These are phyloP conservation scores for Chironomus riparius DNA, from an alignment of 2,888 invertebrate species.

Conservation along the genomic window DNA sequence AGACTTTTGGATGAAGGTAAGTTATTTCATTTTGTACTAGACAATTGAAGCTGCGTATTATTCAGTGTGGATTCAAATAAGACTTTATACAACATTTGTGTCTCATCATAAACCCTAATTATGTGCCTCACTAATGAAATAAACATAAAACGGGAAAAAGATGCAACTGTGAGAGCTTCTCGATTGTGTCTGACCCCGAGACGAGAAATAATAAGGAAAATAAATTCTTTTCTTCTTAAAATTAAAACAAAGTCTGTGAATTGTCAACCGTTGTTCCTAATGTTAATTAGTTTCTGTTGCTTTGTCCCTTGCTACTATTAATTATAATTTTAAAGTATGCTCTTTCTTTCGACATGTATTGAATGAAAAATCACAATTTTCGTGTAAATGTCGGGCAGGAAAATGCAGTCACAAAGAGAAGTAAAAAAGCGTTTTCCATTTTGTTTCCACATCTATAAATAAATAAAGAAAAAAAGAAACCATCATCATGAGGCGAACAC, in stretches of 20 bases:
- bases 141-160: neutral
- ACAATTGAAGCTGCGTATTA: too few species aligned
- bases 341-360: neutral
- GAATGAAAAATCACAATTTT: neutral
- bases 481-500: neutral
- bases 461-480: slow-evolving; percentile 14
- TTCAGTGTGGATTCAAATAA: too few species aligned
- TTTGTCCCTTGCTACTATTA: neutral
- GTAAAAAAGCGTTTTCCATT: slow-evolving; percentile 23
- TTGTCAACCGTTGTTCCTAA: neutral
- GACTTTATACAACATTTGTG: neutral
- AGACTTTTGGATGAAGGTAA: slow-evolving; percentile 98
- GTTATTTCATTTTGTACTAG: slow-evolving; percentile 32
- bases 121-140: neutral
- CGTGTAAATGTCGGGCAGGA: neutral
- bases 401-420: neutral
- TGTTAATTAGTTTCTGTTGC: slow-evolving; percentile 16
- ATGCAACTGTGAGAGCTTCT: neutral
- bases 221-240: neutral
- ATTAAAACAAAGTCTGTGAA: slow-evolving; percentile 8
- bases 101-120: neutral
- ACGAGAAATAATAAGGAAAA: neutral
- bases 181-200: neutral
- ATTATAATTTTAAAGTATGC: neutral
- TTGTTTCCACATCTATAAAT: slow-evolving; percentile 26